Conservation (phyloP, 1,140 invertebrate species). For the Frieseomelitta varia region DNA sequence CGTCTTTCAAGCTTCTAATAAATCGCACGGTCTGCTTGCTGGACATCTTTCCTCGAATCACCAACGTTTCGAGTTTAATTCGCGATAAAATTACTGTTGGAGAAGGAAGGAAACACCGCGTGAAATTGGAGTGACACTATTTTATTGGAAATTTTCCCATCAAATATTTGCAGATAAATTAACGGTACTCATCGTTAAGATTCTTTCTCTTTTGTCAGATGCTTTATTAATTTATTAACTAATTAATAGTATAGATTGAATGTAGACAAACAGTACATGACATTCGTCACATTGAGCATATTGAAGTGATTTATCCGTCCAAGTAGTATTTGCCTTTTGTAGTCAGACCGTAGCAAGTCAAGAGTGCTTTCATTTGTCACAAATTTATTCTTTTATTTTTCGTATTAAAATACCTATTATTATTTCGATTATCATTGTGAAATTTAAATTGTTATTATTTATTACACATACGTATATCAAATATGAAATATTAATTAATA, state of each 20-base stretch:
- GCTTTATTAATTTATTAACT: too few relatives aligned
- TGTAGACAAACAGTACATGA: too few relatives aligned
- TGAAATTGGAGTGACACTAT: too few relatives aligned
- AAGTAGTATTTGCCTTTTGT: not conserved
- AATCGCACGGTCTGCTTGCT: conserved; percentile 38
- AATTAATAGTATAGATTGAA: too few relatives aligned
- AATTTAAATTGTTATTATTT: not conserved
- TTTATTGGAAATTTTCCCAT: too few relatives aligned
- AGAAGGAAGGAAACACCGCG: too few relatives aligned
- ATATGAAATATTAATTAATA: not conserved
- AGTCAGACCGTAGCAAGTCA: not conserved
- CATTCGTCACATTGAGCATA: too few relatives aligned
- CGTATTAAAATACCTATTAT: not conserved
- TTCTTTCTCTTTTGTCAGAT: too few relatives aligned
- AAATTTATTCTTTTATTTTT: not conserved
- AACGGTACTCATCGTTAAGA: too few relatives aligned
- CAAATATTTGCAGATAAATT: too few relatives aligned
- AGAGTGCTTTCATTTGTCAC: not conserved
- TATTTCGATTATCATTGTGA: not conserved
- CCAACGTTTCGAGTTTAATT: not conserved
- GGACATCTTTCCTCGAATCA: not conserved
- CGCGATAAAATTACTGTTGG: not conserved
- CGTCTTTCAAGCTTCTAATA: conserved; percentile 22
- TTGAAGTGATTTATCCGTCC: not conserved
- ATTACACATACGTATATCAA: not conserved